Evolutionary conservation across 2,113 vertebrate genomes (phyloP).

Genomic region (Dicaeum eximium): DNA sequence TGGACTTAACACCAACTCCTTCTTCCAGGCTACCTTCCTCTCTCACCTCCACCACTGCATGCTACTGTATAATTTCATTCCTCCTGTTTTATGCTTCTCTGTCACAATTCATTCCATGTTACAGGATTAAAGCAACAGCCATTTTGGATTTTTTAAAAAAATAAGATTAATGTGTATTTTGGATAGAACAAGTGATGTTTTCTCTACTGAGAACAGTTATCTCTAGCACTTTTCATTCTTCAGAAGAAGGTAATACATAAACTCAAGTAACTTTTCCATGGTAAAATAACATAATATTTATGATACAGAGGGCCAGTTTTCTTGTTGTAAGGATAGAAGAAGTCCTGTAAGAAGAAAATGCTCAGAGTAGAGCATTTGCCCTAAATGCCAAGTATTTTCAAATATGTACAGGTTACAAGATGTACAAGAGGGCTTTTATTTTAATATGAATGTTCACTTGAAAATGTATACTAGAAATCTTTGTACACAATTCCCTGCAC

Average conservation of each 20-base stretch:
- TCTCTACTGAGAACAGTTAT: not conserved
- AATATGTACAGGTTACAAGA: not conserved
- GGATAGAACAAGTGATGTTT: not conserved
- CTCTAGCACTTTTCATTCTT: not conserved
- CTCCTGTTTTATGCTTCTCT: not conserved
- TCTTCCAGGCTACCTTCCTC: not conserved
- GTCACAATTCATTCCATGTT: not conserved
- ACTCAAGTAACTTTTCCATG: not conserved
- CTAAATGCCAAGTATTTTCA: not conserved
- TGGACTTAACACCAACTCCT: not conserved
- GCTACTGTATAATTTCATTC: not conserved
- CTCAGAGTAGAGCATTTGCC: rapidly evolving
- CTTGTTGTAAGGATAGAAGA: not conserved
- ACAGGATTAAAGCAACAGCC: not conserved
- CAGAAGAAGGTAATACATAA: not conserved
- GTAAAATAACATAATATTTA: not conserved
- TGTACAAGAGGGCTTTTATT: not conserved
- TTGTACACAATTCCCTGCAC: not conserved
- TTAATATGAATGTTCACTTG: not conserved
- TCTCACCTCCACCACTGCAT: not conserved
- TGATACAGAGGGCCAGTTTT: not conserved
- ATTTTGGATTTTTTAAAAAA: not conserved
- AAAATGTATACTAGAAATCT: not conserved
- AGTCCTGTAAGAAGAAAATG: not conserved
- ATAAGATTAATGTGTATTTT: not conserved